Percentiles rank a stretch among this genome's conserved stretches.
phyloP scores from a whole-genome alignment of 2,113 vertebrate species.

The Actenoides lindsayi region DNA sequence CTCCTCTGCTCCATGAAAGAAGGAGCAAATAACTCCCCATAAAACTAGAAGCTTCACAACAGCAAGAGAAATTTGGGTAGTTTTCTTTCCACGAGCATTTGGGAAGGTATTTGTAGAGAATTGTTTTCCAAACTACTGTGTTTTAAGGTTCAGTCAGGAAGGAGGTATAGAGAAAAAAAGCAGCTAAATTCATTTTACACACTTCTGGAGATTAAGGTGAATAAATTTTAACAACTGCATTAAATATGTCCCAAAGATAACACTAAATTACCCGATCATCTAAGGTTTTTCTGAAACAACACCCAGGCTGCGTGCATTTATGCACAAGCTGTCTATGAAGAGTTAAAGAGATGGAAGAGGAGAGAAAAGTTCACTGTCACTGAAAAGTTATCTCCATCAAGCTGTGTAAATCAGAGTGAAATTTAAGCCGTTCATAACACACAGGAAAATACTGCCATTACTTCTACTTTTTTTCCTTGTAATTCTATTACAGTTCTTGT shows the following conservation, averaged over 20 bases:
- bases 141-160: background rate
- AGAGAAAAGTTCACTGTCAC: background rate
- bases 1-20: background rate
- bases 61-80: background rate
- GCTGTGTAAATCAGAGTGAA: background rate
- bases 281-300: background rate
- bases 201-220: background rate
- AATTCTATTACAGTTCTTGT: background rate
- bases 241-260: background rate
- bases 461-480: background rate
- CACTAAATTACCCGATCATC: background rate
- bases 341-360: background rate
- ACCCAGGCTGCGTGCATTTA: background rate
- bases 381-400: background rate
- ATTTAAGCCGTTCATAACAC: background rate
- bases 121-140: background rate
- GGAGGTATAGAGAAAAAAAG: background rate
- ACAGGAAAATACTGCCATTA: background rate
- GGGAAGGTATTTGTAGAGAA: background rate
- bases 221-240: background rate
- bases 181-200: background rate
- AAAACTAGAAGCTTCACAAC: background rate
- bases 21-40: background rate
- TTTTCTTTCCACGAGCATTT: background rate
- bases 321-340: background rate